These are phyloP conservation scores for Oscheius sp. DNA, from an alignment of 1,140 invertebrate species.

Conservation along the genomic window DNA sequence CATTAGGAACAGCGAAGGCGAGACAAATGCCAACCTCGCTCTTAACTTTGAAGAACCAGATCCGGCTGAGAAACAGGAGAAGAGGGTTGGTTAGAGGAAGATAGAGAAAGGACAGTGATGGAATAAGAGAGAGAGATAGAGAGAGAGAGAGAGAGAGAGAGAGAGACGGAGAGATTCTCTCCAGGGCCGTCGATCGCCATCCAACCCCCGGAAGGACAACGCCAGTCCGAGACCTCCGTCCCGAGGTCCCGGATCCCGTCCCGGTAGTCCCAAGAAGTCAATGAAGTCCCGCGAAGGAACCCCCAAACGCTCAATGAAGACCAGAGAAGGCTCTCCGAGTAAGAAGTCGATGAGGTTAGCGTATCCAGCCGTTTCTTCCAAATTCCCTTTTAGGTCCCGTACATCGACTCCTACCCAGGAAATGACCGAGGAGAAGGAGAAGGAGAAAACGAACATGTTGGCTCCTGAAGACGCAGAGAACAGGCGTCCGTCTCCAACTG, in stretches of 20 bases:
- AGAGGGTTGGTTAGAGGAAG: neutral
- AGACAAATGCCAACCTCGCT: conserved; percentile 91
- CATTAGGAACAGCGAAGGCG: conserved; percentile 89
- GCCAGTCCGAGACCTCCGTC: conserved; percentile 28
- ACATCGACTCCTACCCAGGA: conserved; percentile 57
- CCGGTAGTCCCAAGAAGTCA: conserved; percentile 48
- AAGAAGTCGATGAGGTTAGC: conserved; percentile 22
- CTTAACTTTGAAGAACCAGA: conserved; percentile 91
- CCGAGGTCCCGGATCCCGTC: conserved; percentile 44
- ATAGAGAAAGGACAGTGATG: neutral
- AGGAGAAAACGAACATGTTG: too few relatives aligned
- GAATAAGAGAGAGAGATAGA: conserved; percentile 13
- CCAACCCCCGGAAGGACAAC: conserved; percentile 22
- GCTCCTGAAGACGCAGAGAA: conserved; percentile 41
- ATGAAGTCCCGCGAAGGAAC: conserved; percentile 58
- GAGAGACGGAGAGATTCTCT: conserved; percentile 16
- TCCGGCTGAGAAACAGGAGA: conserved; percentile 22
- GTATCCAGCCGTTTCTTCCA: neutral
- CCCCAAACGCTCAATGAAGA: conserved; percentile 50
- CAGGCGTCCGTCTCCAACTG: conserved; percentile 13
- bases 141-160: neutral
- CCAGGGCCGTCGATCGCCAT: conserved; percentile 7
- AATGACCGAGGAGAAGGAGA: too few relatives aligned
- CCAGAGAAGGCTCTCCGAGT: conserved; percentile 30
- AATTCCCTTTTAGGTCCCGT: conserved; percentile 40